A percentile compares a stretch with the other conserved stretches of the same genome.
Evolutionary conservation across 1,140 invertebrate species (phyloP).

Genomic region (Papilio polyxenes): DNA sequence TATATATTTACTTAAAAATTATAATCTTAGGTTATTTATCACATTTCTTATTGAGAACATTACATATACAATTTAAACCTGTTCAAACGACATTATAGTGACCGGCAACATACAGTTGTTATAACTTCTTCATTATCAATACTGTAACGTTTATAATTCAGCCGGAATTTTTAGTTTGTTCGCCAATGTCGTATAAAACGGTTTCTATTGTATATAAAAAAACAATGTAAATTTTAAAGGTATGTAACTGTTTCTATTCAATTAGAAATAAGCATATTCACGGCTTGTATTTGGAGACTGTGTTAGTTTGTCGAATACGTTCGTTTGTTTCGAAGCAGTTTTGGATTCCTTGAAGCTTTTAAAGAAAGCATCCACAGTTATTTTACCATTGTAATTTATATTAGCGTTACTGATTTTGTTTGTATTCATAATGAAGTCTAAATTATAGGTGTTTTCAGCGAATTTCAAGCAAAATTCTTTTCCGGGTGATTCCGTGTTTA

Average conservation of each 20-base stretch:
- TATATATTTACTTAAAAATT: background rate
- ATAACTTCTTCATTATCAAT: no score
- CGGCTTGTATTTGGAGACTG: background rate
- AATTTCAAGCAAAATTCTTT: background rate
- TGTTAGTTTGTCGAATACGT: background rate
- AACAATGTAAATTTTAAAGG: background rate
- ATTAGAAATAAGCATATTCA: background rate
- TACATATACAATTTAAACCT: background rate
- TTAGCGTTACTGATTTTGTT: no score
- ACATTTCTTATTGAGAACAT: background rate
- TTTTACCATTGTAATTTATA: background rate
- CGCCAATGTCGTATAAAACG: background rate
- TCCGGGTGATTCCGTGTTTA: background rate
- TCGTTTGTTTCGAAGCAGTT: background rate
- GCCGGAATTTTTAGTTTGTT: no score
- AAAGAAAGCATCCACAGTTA: background rate
- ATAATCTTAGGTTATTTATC: background rate
- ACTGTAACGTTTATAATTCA: background rate
- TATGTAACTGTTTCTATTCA: background rate
- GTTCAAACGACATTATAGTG: background rate
- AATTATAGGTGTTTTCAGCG: background rate
- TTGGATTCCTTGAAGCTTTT: background rate
- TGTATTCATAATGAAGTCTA: background rate
- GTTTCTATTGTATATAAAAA: background rate
- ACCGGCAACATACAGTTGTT: no score